These are phyloP conservation scores for Polymixis flavicincta DNA, from an alignment of 2,888 invertebrate genomes.

Conservation along the genomic window DNA sequence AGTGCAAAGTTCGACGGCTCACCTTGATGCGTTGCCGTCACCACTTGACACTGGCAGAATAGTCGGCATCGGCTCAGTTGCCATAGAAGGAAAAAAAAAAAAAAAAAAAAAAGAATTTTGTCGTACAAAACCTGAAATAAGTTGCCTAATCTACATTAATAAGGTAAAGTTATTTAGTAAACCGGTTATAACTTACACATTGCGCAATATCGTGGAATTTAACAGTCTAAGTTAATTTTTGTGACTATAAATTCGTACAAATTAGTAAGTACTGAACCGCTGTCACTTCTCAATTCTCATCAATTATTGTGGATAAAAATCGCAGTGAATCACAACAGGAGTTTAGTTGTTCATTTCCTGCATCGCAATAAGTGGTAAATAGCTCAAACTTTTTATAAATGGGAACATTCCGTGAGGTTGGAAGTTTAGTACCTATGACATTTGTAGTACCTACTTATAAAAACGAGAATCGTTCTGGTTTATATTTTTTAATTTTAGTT, in stretches of 20 bases:
- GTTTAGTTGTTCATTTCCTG: constrained; percentile 54
- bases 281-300: constrained; percentile 49
- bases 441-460: background rate
- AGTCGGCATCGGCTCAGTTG: too few species aligned
- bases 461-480: background rate
- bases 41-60: too few species aligned
- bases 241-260: constrained; percentile 26
- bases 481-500: background rate
- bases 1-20: too few species aligned
- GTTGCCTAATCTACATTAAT: constrained; percentile 66
- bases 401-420: background rate
- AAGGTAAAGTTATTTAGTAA: constrained; percentile 72
- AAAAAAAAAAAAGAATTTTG: constrained; percentile 67
- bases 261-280: constrained; percentile 24
- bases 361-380: constrained; percentile 59
- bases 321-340: constrained; percentile 64
- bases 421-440: constrained; percentile 8
- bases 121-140: constrained; percentile 65
- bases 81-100: too few species aligned
- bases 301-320: constrained; percentile 54
- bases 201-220: constrained; percentile 56
- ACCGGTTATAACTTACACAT: constrained; percentile 68
- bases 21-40: too few species aligned
- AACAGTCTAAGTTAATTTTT: constrained; percentile 34
- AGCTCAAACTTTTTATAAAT: constrained; percentile 23